phyloP scores from a whole-genome alignment of 2,113 vertebrate genomes.

The Gallinago paraguaiae region DNA sequence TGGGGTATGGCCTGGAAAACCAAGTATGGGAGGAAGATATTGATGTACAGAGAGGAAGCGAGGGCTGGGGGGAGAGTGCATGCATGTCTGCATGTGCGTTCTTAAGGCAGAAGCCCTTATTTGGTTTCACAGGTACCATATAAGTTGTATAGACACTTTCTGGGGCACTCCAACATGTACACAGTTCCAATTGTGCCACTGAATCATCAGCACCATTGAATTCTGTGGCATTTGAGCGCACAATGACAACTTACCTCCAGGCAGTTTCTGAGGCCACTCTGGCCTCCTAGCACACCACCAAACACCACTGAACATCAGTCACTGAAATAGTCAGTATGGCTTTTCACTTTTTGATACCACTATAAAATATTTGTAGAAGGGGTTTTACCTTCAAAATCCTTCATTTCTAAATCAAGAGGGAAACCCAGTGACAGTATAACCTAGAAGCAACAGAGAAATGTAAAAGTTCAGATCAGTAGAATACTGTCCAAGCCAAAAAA shows the following conservation, averaged over 20 bases:
- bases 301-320: fast-evolving
- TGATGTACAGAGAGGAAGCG: background rate
- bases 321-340: fast-evolving
- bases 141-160: fast-evolving
- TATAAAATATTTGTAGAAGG: background rate
- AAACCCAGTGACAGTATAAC: conserved; percentile 49
- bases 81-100: background rate
- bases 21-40: fast-evolving
- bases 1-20: conserved; percentile 50
- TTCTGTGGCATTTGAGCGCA: background rate
- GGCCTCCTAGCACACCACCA: background rate
- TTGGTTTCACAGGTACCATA: background rate
- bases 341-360: background rate
- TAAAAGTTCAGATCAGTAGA: background rate
- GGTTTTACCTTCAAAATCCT: conserved; percentile 69
- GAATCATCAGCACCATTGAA: background rate
- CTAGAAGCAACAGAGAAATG: background rate
- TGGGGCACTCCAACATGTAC: background rate
- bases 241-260: background rate
- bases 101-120: background rate
- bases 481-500: background rate
- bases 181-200: fast-evolving
- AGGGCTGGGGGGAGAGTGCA: fast-evolving
- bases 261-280: background rate
- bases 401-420: conserved; percentile 57